Evolutionary conservation across 2,113 vertebrate species (phyloP).

Genomic region (Microcebus griseorufus): DNA sequence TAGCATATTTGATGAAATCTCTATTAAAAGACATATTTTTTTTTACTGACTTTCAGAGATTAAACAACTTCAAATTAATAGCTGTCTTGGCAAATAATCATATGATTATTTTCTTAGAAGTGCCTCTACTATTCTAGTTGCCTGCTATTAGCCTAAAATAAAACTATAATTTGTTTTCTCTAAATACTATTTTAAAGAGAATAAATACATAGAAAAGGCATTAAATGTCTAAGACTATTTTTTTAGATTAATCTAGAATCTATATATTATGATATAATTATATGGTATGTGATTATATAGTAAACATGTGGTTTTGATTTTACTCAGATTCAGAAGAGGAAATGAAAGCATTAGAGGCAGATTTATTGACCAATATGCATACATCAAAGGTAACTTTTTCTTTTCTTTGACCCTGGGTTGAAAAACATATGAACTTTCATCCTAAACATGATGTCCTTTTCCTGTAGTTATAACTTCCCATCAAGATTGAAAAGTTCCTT

Average conservation of each 20-base stretch:
- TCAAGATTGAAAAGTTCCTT: constrained; percentile 63
- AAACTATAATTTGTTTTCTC: neutral
- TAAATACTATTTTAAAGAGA: neutral
- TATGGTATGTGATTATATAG: constrained; percentile 71
- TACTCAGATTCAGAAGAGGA: constrained; percentile 92
- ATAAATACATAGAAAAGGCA: neutral
- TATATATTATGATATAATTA: constrained; percentile 49
- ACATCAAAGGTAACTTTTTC: constrained; percentile 91
- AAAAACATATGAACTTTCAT: constrained; percentile 70
- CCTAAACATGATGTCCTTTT: constrained; percentile 68
- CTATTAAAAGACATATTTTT: neutral
- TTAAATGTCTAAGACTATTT: neutral
- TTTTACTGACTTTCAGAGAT: constrained; percentile 6
- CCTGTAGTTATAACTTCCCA: constrained; percentile 64
- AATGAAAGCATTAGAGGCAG: constrained; percentile 91
- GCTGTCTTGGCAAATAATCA: neutral
- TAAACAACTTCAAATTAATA: neutral
- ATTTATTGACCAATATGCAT: constrained; percentile 93
- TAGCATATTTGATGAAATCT: neutral
- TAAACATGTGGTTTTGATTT: constrained; percentile 83
- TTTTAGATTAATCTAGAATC: constrained; percentile 54
- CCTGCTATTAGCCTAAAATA: neutral
- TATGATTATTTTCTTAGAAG: neutral
- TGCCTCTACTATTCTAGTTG: neutral
- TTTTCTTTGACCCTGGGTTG: constrained; percentile 61